Base-by-base conservation (phyloP, 2,888 invertebrate species). In the Hyposoter didymator region DNA sequence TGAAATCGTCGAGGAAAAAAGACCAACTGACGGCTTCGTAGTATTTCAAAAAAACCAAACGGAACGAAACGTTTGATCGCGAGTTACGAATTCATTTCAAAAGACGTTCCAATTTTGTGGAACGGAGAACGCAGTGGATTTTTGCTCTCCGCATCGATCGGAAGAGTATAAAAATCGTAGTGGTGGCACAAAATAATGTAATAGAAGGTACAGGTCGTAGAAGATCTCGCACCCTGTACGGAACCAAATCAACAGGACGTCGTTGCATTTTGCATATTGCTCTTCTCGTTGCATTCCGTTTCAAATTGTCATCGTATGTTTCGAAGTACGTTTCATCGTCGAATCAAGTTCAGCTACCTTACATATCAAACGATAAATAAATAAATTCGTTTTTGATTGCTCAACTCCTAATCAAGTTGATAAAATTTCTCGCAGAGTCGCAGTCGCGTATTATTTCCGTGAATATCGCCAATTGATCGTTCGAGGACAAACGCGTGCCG, bases 191-290 rank as follows among this genome's bases (percentile, higher is more conserved):
- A 55, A 35, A 87, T 85, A 86, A 59, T 85, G 84, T 86, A 87
- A 84, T 81, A 88, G 88, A 87, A 87, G 59, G 87, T 86, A 89
- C 85, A 88, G 85, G 87, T 89, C 88, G 90, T 90, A 89, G 89
- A 80, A 91, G 89, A 91, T 90, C 90, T 92, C 91, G 90, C 90
- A 93, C 93, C 93, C 93, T 94, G 94, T 91, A 94, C 94, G 94
- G 92, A 94, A 94, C 94, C 94, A 94, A 94, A 94, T 94, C 94
- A 94, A 93, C 92, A 91, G 91, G 91, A 93, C 92, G 91, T 59
- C 90, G 90, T 89, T 88, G 88, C 84, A 78, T 81, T 74, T 80
- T 79, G 62, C 17, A 74, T 75, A 66, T 74, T 70, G 14, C n/a
- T 59, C 32, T 78, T 69, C 59, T 35, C 70, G 47, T 85, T 78